A percentile compares a stretch with the other conserved stretches of the same genome.
Conservation (phyloP, 2,888 invertebrate genomes). For the Ectemnius lituratus region DNA sequence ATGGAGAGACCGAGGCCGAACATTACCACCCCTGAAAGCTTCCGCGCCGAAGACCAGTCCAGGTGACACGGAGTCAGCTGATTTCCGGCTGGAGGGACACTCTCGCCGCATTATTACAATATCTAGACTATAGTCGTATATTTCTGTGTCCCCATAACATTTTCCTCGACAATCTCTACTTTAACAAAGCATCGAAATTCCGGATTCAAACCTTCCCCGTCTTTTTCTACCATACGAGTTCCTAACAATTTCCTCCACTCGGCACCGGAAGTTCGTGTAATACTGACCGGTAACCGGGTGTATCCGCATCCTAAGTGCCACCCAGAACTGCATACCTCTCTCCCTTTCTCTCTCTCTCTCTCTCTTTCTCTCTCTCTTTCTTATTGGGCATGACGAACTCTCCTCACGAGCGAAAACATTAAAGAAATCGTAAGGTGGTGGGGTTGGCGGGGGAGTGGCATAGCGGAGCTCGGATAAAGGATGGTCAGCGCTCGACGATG, state of each 20-base stretch:
- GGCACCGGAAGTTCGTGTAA: slow-evolving; percentile 56
- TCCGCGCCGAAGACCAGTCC: slow-evolving; percentile 74
- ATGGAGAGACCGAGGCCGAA: slow-evolving; percentile 50
- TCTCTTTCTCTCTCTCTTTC: slow-evolving; percentile 58
- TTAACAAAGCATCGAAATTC: slow-evolving; percentile 43
- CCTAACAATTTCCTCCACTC: background rate
- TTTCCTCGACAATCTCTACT: background rate
- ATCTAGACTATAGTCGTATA: background rate
- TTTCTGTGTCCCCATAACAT: background rate
- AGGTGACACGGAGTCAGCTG: slow-evolving; percentile 77
- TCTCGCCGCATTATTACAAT: slow-evolving; percentile 11
- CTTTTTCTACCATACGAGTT: background rate
- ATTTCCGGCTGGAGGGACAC: slow-evolving; percentile 66
- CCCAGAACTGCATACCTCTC: slow-evolving; percentile 77
- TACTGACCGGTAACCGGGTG: slow-evolving; percentile 63
- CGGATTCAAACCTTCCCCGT: slow-evolving; percentile 16
- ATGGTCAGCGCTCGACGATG: slow-evolving; percentile 65
- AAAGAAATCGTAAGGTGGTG: slow-evolving; percentile 45
- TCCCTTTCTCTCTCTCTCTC: slow-evolving; percentile 65
- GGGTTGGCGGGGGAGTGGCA: slow-evolving; percentile 29
- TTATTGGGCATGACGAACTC: slow-evolving; percentile 68
- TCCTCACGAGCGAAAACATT: slow-evolving; percentile 69
- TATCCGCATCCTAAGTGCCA: slow-evolving; percentile 77
- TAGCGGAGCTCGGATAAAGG: slow-evolving; percentile 24
- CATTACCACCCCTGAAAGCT: slow-evolving; percentile 58